A percentile compares a stretch with the other conserved stretches of the same genome.
Conservation (phyloP, 2,888 invertebrate species). For the Carpatolechia fugitivella region DNA sequence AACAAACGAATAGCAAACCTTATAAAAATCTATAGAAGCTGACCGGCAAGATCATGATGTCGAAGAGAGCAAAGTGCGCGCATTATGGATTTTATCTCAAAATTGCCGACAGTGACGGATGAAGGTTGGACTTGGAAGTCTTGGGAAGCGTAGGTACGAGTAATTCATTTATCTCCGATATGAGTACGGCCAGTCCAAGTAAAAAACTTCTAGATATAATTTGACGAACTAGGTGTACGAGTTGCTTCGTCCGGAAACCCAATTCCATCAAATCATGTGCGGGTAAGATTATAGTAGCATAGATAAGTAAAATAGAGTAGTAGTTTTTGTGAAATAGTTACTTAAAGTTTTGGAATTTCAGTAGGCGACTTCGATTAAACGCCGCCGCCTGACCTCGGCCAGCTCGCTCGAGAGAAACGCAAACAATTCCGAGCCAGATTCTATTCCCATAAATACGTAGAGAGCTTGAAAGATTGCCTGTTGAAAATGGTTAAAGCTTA, state of each 20-base stretch:
- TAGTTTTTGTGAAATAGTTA: no score
- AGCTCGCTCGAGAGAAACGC: slow-evolving; percentile 7
- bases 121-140: slow-evolving; percentile 30
- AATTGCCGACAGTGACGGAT: slow-evolving; percentile 69
- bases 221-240: no score
- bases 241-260: no score
- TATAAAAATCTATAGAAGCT: no score
- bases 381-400: slow-evolving; percentile 3
- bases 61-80: slow-evolving; percentile 40
- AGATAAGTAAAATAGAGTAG: no score
- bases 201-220: no score
- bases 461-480: slow-evolving; percentile 7
- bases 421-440: slow-evolving; percentile 9
- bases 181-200: slow-evolving; percentile 33
- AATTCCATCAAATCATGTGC: no score
- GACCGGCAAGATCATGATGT: slow-evolving; percentile 12
- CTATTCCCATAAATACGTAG: slow-evolving; percentile 9
- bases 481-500: slow-evolving; percentile 1
- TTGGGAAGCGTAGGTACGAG: slow-evolving; percentile 28
- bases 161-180: slow-evolving; percentile 71
- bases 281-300: no score
- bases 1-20: no score
- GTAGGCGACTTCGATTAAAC: slow-evolving; percentile 12
- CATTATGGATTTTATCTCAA: slow-evolving; percentile 63
- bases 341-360: background rate